Percentiles rank a stretch among this genome's conserved stretches.
Conservation (phyloP, 1,140 invertebrate genomes). For the Drosophila guanche region DNA sequence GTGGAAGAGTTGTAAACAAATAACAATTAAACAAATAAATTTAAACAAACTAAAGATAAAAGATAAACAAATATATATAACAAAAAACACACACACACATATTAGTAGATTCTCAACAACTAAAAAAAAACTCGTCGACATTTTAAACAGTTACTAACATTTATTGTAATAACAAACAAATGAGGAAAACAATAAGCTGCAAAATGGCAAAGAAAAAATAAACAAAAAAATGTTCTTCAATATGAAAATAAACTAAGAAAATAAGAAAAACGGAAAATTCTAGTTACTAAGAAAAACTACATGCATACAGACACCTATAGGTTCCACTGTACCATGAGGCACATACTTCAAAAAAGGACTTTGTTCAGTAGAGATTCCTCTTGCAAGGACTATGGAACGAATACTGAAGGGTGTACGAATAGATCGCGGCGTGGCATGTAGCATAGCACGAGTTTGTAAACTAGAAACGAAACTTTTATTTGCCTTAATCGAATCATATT, state of each 20-base stretch:
- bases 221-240: conserved; percentile 53
- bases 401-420: conserved; percentile 18
- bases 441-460: conserved; percentile 68
- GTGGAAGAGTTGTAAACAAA: conserved; percentile 63
- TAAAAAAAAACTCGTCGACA: conserved; percentile 57
- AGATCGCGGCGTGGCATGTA: conserved; percentile 42
- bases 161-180: conserved; percentile 59
- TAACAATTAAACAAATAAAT: conserved; percentile 19
- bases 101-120: conserved; percentile 66
- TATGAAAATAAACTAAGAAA: conserved; percentile 33
- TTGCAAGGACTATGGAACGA: background rate
- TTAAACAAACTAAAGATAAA: conserved; percentile 32
- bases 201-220: conserved; percentile 44
- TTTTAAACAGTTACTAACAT: conserved; percentile 78
- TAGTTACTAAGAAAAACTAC: conserved; percentile 57
- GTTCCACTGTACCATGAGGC: conserved; percentile 53
- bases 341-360: conserved; percentile 28
- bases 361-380: conserved; percentile 50
- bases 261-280: conserved; percentile 37
- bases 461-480: conserved; percentile 83
- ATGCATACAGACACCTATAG: conserved; percentile 54
- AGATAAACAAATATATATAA: conserved; percentile 36
- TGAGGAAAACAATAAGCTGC: conserved; percentile 72
- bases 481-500: conserved; percentile 65
- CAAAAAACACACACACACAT: conserved; percentile 54